Base-by-base conservation (phyloP, 2,797 vertebrate genomes). In the Atherinosoma microstoma region DNA sequence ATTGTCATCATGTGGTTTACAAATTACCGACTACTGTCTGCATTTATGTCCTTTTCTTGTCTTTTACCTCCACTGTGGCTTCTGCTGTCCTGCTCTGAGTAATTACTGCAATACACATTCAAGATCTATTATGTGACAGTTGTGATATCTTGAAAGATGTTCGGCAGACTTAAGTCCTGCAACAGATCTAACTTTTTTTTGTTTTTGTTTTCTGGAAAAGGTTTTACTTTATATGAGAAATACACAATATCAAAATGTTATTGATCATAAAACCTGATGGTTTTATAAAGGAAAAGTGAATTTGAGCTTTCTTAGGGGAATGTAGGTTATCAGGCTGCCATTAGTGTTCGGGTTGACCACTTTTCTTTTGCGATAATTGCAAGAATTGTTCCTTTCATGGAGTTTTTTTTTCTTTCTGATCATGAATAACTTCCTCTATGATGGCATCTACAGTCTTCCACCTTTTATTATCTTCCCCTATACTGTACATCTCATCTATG, bases 21-120 rank as follows among this genome's bases (percentile, higher is more conserved):
- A 80, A 82, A 85, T 90, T 53, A 80, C 75, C 82, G 40, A 63
- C 27, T 6, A n/a, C 63, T 63, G 67, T 74, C 73, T 70, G 70
- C 40, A 63, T 67, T 36, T 42, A 42, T 42, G 38, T 16, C 38
- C 10, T 60, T 70, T 80, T 65, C 24, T 0, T n/a, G 20, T 72
- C 49, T 49, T 30, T 15, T 51, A 68, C 27, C 70, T 75, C 62
- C 9, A 60, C 6, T 58, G 58, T 30, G 6, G 34, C 56, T 0
- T 15, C 47, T 29, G 35, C 40, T 47, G 27, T 61, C 12, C 11
- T 4, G 10, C 27, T 10, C 2, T 15, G 13, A 36, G 22, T 22
- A 58, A 77, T 79, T 53, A 61, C 34, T 29, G 34, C 24, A 67
- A 20, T 29, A 67, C 40, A 42, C 0, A 40, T 70, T 61, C 6